Percentiles rank a stretch among this genome's conserved stretches.
These are phyloP conservation scores for Pseudomyrmex gracilis DNA, from an alignment of 1,140 invertebrate genomes.

Conservation along the genomic window DNA sequence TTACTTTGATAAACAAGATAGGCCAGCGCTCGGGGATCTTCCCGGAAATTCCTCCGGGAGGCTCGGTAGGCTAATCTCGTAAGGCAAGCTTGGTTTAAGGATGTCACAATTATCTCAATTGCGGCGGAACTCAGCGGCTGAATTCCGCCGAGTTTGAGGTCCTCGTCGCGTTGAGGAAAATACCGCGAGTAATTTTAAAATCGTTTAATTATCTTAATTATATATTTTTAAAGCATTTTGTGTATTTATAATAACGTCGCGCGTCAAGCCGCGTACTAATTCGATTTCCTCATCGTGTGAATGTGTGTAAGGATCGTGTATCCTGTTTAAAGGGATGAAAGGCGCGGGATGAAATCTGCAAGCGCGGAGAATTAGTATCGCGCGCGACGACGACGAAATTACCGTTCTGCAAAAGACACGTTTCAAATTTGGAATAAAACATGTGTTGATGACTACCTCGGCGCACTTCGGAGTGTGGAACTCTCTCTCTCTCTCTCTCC, in stretches of 20 bases:
- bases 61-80: slow-evolving; percentile 13
- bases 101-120: slow-evolving; percentile 34
- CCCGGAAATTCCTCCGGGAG: slow-evolving; percentile 18
- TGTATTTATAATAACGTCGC: too few relatives aligned
- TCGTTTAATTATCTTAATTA: neutral
- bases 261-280: too few relatives aligned
- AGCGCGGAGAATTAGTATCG: slow-evolving; percentile 8
- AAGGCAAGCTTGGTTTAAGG: neutral
- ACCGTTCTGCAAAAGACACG: slow-evolving; percentile 4
- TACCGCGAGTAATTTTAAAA: neutral
- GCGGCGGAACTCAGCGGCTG: neutral
- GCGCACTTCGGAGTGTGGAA: too few relatives aligned
- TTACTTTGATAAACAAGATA: slow-evolving; percentile 46
- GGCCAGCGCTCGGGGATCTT: slow-evolving; percentile 10
- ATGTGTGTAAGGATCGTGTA: too few relatives aligned
- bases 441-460: slow-evolving; percentile 35
- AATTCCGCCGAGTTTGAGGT: neutral
- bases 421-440: slow-evolving; percentile 37
- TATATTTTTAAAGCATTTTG: too few relatives aligned
- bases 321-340: neutral
- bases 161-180: neutral
- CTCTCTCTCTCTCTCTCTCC: too few relatives aligned
- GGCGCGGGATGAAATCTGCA: neutral
- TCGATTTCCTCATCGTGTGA: too few relatives aligned
- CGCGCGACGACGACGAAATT: neutral